phyloP scores from a whole-genome alignment of 2,888 invertebrate species.

The Campoletis raptor region DNA sequence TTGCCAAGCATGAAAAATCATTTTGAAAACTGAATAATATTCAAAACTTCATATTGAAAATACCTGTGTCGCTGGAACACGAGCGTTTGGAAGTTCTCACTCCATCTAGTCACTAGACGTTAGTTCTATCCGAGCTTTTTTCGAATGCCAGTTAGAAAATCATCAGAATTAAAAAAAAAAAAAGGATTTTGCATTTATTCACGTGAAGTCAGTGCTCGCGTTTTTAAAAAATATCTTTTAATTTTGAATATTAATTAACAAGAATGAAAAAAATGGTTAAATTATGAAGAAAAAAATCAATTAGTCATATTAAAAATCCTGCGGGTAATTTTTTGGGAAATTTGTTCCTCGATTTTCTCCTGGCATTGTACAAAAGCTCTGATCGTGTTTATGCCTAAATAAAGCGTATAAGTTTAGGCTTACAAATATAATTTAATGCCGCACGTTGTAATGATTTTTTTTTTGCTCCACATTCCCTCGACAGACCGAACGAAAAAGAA shows the following conservation, averaged over 20 bases:
- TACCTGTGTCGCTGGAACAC: conserved; percentile 46
- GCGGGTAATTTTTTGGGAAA: neutral
- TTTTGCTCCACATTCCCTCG: conserved; percentile 77
- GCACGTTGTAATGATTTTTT: conserved; percentile 69
- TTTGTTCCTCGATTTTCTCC: conserved; percentile 27
- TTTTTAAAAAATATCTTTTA: neutral
- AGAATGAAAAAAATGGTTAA: neutral
- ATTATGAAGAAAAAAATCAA: neutral
- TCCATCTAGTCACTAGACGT: conserved; percentile 82
- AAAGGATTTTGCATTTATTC: neutral
- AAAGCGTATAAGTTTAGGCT: conserved; percentile 76
- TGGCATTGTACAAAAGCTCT: conserved; percentile 66
- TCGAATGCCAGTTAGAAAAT: conserved; percentile 57
- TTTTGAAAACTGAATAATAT: conserved; percentile 11
- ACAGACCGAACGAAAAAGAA: conserved; percentile 48
- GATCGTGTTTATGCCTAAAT: conserved; percentile 77
- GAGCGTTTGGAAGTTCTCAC: conserved; percentile 74
- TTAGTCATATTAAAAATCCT: neutral
- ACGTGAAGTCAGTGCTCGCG: neutral
- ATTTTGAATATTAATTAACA: neutral
- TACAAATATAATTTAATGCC: conserved; percentile 75
- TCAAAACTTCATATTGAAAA: conserved; percentile 48
- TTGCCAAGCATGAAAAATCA: conserved; percentile 12
- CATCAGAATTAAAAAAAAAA: conserved; percentile 8
- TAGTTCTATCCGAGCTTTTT: conserved; percentile 71